Evolutionary conservation across 2,113 vertebrate genomes (phyloP).

Genomic region (Pogonocichla stellata): DNA sequence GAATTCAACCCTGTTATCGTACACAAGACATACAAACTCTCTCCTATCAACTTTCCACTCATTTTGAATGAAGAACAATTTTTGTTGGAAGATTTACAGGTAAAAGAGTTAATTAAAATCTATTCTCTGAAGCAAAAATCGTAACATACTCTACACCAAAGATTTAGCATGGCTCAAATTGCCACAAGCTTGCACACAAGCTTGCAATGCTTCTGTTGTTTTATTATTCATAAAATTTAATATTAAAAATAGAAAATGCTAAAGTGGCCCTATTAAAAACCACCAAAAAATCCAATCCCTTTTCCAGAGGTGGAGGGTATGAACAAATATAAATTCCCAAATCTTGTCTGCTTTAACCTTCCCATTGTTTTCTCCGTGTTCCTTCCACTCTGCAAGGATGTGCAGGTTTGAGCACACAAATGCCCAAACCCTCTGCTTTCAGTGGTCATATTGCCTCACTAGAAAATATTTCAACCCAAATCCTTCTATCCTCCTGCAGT

Average conservation of each 20-base stretch:
- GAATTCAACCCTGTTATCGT: slow-evolving; percentile 14
- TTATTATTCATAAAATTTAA: not conserved
- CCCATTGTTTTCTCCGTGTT: not conserved
- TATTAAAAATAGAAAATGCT: not conserved
- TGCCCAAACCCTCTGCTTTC: not conserved
- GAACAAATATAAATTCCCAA: not conserved
- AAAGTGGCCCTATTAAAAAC: not conserved
- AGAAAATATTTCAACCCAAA: not conserved
- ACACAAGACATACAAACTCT: not conserved
- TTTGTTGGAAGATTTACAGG: not conserved
- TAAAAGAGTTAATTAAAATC: not conserved
- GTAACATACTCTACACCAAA: not conserved
- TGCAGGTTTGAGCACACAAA: not conserved
- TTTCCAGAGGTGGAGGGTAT: not conserved
- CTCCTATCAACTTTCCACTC: not conserved
- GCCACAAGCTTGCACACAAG: not conserved
- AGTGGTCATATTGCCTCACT: not conserved
- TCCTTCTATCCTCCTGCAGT: not conserved
- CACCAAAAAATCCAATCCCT: fast-evolving
- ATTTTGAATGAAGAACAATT: not conserved
- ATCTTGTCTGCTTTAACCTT: not conserved
- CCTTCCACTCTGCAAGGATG: not conserved
- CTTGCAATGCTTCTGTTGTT: not conserved
- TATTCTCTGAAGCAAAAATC: not conserved
- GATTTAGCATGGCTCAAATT: not conserved